phyloP scores from a whole-genome alignment of 2,113 vertebrate genomes.

The Gnathochromis pfefferi region DNA sequence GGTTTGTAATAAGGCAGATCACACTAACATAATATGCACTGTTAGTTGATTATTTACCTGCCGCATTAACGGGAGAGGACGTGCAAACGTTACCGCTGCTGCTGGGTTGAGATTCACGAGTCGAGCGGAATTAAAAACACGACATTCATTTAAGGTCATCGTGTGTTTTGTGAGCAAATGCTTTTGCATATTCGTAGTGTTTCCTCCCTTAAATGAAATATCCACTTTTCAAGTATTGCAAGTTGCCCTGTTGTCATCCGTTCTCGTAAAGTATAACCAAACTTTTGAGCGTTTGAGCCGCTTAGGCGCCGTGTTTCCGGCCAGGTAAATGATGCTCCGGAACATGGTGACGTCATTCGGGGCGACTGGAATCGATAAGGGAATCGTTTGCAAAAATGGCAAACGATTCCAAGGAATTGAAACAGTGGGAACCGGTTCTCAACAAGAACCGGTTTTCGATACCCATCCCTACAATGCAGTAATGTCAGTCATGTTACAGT shows the following conservation, averaged over 20 bases:
- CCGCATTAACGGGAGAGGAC: rapidly evolving
- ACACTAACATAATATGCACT: too few relatives aligned
- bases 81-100: too few relatives aligned
- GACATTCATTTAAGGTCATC: rapidly evolving
- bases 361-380: background rate
- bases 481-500: background rate
- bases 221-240: rapidly evolving
- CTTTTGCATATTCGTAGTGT: background rate
- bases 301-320: background rate
- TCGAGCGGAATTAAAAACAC: background rate
- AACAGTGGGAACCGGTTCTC: background rate
- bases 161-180: rapidly evolving
- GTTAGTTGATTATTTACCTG: too few relatives aligned
- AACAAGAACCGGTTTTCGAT: rapidly evolving
- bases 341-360: rapidly evolving
- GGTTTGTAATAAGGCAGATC: too few relatives aligned
- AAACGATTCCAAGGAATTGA: background rate
- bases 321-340: rapidly evolving
- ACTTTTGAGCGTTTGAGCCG: rapidly evolving
- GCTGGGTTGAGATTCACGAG: background rate
- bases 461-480: background rate
- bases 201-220: background rate
- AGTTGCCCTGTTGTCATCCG: rapidly evolving
- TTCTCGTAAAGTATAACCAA: rapidly evolving
- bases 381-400: background rate